These are phyloP conservation scores for Nephrocerus scutellatus DNA, from an alignment of 2,888 invertebrate genomes.

Conservation along the genomic window DNA sequence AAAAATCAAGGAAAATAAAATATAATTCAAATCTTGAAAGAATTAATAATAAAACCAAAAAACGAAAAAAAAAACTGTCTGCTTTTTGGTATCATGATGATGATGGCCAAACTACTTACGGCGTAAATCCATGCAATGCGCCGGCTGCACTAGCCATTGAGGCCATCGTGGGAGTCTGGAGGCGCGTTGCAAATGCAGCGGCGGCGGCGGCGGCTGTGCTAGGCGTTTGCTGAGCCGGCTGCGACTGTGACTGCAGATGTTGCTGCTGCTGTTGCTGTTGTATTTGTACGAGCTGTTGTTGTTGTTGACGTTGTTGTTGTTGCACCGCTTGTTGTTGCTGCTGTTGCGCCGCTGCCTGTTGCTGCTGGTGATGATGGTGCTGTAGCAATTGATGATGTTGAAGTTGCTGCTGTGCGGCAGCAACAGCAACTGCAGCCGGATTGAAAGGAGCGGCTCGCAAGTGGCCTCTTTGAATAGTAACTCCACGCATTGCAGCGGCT, in stretches of 20 bases:
- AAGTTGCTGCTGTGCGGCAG: constrained; percentile 52
- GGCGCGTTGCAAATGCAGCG: constrained; percentile 41
- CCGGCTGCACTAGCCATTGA: constrained; percentile 54
- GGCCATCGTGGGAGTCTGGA: constrained; percentile 25
- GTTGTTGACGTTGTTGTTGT: constrained; percentile 56
- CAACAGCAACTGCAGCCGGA: constrained; percentile 57
- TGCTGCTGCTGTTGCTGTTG: constrained; percentile 32
- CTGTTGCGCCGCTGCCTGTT: constrained; percentile 54
- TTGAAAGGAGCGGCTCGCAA: constrained; percentile 49
- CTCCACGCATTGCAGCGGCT: constrained; percentile 76
- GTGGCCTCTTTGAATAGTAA: constrained; percentile 68
- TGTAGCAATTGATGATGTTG: constrained; percentile 49
- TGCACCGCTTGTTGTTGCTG: constrained; percentile 56
- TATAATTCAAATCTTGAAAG: no score
- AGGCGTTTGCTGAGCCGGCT: constrained; percentile 32
- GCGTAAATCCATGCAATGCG: constrained; percentile 79
- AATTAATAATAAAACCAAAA: no score
- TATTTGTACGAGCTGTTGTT: constrained; percentile 20
- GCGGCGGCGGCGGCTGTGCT: no score
- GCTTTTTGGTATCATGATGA: no score
- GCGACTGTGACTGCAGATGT: constrained; percentile 28
- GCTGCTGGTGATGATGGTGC: constrained; percentile 51
- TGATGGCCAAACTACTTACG: no score
- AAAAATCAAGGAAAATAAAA: no score
- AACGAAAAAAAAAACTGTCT: no score